Percentiles rank a stretch among this genome's conserved stretches.
phyloP scores from a whole-genome alignment of 2,113 vertebrate genomes.

The Daphoenositta chrysoptera region DNA sequence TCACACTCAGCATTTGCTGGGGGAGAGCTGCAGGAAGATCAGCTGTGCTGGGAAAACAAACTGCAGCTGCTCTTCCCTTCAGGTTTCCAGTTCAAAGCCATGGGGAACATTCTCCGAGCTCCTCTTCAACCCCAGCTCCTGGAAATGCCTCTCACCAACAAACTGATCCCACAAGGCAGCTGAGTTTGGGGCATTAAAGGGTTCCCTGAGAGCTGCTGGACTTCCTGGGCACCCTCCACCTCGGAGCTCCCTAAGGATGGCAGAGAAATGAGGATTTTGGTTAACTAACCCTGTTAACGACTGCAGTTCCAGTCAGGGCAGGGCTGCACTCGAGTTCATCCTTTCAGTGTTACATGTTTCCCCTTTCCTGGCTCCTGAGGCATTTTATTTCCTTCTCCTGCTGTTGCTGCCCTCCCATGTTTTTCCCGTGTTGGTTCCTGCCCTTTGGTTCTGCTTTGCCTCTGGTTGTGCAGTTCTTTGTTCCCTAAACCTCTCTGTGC shows the following conservation, averaged over 20 bases:
- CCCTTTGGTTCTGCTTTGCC: neutral
- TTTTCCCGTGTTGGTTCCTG: neutral
- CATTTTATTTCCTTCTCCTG: neutral
- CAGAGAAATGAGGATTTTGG: neutral
- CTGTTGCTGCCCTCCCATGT: fast-evolving
- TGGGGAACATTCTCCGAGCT: neutral
- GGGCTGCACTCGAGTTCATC: fast-evolving
- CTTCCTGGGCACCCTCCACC: neutral
- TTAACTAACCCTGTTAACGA: neutral
- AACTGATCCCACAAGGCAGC: neutral
- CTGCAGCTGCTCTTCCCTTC: neutral
- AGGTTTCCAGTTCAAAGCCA: fast-evolving
- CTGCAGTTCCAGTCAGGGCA: neutral
- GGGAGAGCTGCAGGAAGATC: neutral
- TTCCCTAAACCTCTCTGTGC: neutral
- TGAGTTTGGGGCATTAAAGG: neutral
- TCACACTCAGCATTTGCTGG: neutral
- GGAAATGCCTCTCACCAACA: neutral
- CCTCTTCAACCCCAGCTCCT: neutral
- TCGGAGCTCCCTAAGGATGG: neutral
- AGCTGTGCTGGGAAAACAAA: neutral
- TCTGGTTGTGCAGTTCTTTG: neutral
- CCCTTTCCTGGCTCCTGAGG: neutral
- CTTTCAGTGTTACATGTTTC: neutral
- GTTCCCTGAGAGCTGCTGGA: neutral